Conservation (phyloP, 2,113 vertebrate species). For the Dryoscopus gambensis region DNA sequence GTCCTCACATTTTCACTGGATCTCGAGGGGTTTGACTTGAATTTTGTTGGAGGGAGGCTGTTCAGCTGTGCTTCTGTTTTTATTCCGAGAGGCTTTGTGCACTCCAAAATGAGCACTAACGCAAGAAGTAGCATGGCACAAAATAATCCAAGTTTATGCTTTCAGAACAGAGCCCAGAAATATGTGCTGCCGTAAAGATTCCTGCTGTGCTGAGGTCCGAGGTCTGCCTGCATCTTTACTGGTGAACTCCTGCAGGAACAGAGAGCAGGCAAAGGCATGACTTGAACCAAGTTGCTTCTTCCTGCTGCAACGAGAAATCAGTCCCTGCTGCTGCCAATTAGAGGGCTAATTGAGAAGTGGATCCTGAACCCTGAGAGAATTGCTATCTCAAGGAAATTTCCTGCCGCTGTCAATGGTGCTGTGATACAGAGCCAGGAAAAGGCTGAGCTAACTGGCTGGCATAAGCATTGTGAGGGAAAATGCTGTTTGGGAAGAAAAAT, state of each 20-base stretch:
- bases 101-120: neutral
- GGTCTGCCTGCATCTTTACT: neutral
- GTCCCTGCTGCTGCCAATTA: slow-evolving; percentile 22
- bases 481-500: neutral
- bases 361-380: neutral
- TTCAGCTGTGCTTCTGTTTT: neutral
- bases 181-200: neutral
- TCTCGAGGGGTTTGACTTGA: neutral
- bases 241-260: neutral
- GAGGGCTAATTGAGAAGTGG: slow-evolving; percentile 15
- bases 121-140: neutral
- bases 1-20: neutral
- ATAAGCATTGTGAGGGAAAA: neutral
- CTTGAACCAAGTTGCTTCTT: neutral
- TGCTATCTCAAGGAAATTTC: neutral
- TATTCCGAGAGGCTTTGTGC: neutral
- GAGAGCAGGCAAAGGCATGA: neutral
- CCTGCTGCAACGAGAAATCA: neutral
- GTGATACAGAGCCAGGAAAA: neutral
- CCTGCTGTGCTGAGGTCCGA: neutral
- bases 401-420: neutral
- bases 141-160: neutral
- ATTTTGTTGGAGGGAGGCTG: neutral
- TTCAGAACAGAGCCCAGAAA: neutral
- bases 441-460: neutral